Conservation (phyloP, 2,888 invertebrate species). For the Exocentrus adspersus region DNA sequence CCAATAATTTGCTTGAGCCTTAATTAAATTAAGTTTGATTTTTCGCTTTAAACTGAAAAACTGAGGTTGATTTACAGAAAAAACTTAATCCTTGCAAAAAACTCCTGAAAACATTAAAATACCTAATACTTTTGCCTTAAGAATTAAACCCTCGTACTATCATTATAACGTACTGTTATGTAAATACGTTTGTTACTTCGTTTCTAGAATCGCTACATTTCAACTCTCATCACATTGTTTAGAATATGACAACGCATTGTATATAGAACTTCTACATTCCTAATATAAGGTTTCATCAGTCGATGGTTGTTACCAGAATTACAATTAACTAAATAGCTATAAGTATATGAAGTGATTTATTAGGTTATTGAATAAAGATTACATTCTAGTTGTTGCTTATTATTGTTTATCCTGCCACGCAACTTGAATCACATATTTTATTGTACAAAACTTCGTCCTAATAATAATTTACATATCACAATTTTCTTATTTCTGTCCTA, state of each 20-base stretch:
- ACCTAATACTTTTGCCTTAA: slow-evolving; percentile 25
- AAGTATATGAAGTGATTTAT: slow-evolving; percentile 27
- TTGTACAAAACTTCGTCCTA: slow-evolving; percentile 7
- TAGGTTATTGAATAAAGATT: slow-evolving; percentile 31
- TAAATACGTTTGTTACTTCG: slow-evolving; percentile 23
- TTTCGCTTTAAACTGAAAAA: no score
- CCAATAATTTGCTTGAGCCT: no score
- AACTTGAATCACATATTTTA: neutral
- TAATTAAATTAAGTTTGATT: no score
- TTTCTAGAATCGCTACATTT: slow-evolving; percentile 9
- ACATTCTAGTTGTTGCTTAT: slow-evolving; percentile 4
- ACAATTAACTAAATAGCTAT: slow-evolving; percentile 29
- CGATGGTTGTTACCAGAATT: slow-evolving; percentile 28
- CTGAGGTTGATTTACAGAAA: neutral
- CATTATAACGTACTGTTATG: slow-evolving; percentile 19
- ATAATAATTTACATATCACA: slow-evolving; percentile 17
- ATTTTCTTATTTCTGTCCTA: slow-evolving; percentile 15
- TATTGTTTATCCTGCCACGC: no score
- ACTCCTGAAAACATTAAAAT: slow-evolving; percentile 13
- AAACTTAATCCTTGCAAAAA: no score
- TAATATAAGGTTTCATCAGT: slow-evolving; percentile 19
- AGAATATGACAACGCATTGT: slow-evolving; percentile 19
- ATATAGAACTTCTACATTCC: slow-evolving; percentile 31
- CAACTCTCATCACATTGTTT: slow-evolving; percentile 26
- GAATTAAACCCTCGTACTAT: slow-evolving; percentile 20